phyloP scores from a whole-genome alignment of 2,888 invertebrate genomes.

The Acronicta alni region DNA sequence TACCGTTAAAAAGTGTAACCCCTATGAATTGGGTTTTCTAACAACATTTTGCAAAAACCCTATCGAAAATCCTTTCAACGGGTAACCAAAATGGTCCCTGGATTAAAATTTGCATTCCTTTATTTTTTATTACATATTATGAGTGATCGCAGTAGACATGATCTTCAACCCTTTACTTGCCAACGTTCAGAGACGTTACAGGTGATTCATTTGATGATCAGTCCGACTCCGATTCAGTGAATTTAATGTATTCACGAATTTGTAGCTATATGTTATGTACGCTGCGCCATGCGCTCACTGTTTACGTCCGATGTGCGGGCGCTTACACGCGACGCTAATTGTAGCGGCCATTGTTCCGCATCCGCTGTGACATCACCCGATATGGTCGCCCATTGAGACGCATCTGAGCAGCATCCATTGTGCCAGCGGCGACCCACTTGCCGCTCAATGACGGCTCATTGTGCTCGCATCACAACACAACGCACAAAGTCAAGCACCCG shows the following conservation, averaged over 20 bases:
- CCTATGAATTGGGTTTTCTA: too few species aligned
- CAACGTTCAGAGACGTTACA: too few species aligned
- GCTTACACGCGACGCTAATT: constrained; percentile 66
- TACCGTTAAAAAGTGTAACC: too few species aligned
- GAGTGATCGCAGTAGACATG: too few species aligned
- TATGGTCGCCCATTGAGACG: constrained; percentile 61
- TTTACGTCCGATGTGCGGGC: constrained; percentile 51
- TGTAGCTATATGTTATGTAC: not conserved
- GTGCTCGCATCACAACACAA: constrained; percentile 54
- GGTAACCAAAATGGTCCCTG: too few species aligned
- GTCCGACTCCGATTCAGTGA: constrained; percentile 11
- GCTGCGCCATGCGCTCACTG: constrained; percentile 21
- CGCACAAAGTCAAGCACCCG: constrained; percentile 14
- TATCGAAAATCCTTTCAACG: too few species aligned
- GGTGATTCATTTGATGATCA: too few species aligned
- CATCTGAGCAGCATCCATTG: constrained; percentile 71
- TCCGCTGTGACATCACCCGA: constrained; percentile 76
- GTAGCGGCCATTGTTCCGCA: constrained; percentile 74
- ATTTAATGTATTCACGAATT: constrained; percentile 26
- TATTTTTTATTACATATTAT: not conserved
- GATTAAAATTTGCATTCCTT: too few species aligned
- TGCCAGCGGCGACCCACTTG: constrained; percentile 70
- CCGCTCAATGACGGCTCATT: constrained; percentile 68
- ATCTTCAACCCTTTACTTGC: too few species aligned
- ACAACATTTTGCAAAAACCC: too few species aligned